Evolutionary conservation across 1,140 invertebrate genomes (phyloP), one percentile per base, ranked within the genome.

Genomic region (Vanessa atalanta): DNA sequence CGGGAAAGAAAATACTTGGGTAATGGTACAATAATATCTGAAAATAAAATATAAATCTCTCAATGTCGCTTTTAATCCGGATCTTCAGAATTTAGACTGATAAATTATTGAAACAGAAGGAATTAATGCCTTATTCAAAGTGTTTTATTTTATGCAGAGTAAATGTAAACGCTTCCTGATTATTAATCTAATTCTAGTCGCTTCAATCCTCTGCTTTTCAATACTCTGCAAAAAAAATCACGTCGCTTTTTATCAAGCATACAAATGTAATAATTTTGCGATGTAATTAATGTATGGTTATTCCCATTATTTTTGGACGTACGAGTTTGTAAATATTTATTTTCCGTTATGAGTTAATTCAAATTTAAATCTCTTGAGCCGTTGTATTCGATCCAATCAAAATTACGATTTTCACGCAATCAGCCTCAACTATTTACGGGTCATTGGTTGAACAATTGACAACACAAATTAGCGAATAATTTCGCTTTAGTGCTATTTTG

Each of bases 401-500:
- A 60, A 13, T 26, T 26, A 60, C 55, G 55, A 60, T 60, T 26
- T 60, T 60, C 55, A 60, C 55, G 23, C 55, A 60, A 60, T 53
- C 51, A 53, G 51, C 15, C 51, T n/a, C 15, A 43, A 16, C 51
- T 53, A 53, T 60, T 60, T 60, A 60, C 55, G 55, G 55, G 23
- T 60, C 55, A 60, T 26, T 53, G 51, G 51, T 9, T 60, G 55
- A 60, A 60, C 55, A 60, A 60, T 60, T 26, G 55, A 60, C 55
- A 60, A 60, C 14, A 60, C 55, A 60, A 60, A 60, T 60, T 60
- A 60, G 23, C 55, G 55, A 11, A 26, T n/a, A 60, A n/a, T 60
- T 60, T 26, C 55, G 55, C 23, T 60, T 60, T 60, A 7, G 4
- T 60, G 55, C 55, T 60, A 60, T 26, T 51, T n/a, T 20, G 15